Evolutionary conservation across 2,888 invertebrate species (phyloP).

Genomic region (Furcula furcula): DNA sequence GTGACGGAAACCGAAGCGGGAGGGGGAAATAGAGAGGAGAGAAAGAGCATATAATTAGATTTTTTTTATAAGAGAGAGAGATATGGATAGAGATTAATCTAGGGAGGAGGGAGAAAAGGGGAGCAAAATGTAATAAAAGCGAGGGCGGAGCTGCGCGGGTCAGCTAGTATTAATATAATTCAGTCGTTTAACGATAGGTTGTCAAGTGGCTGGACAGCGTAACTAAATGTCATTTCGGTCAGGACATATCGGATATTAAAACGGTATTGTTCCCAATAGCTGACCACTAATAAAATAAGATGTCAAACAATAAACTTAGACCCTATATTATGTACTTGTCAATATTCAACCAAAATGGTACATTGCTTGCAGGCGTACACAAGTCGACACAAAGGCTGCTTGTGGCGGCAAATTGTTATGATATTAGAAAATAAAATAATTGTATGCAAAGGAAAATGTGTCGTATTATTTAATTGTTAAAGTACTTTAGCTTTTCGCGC

Average conservation of each 20-base stretch:
- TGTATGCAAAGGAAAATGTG: slow-evolving; percentile 5
- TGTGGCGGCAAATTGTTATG: slow-evolving; percentile 36
- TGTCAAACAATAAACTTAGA: slow-evolving; percentile 1
- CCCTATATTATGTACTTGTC: slow-evolving; percentile 9
- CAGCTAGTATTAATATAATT: too few relatives aligned
- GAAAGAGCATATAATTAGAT: too few relatives aligned
- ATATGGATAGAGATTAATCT: too few relatives aligned
- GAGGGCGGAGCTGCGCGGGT: too few relatives aligned
- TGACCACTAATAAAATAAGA: not conserved
- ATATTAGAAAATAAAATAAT: slow-evolving; percentile 22
- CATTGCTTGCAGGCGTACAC: slow-evolving; percentile 38
- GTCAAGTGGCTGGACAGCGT: not conserved
- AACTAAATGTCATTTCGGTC: not conserved
- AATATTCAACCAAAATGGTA: slow-evolving; percentile 30
- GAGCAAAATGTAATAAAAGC: too few relatives aligned
- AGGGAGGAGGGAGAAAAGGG: too few relatives aligned
- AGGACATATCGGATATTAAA: not conserved
- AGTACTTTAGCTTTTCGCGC: slow-evolving; percentile 2
- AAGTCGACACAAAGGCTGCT: slow-evolving; percentile 40
- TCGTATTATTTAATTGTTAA: slow-evolving; percentile 7
- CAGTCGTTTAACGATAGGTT: not conserved
- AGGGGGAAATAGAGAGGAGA: too few relatives aligned
- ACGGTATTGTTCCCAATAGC: not conserved
- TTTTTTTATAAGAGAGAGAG: too few relatives aligned
- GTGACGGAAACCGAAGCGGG: too few relatives aligned